Conservation (phyloP, 2,113 vertebrate genomes). For the Blennius ocellaris region DNA sequence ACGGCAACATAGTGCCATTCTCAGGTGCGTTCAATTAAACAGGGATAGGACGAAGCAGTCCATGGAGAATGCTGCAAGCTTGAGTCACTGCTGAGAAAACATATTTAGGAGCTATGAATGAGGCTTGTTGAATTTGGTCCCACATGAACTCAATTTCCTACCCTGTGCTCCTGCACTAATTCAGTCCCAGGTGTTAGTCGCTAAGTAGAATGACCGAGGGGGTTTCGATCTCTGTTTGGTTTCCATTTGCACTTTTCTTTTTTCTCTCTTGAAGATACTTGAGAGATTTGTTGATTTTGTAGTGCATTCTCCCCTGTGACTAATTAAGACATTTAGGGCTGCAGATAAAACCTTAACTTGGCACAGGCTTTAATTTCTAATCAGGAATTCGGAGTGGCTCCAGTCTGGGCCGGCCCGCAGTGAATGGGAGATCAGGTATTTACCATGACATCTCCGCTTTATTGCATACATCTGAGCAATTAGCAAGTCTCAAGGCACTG, state of each 20-base stretch:
- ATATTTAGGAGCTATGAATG: slow-evolving; percentile 47
- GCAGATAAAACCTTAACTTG: slow-evolving; percentile 73
- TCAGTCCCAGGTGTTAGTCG: slow-evolving; percentile 58
- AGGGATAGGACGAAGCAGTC: slow-evolving; percentile 39
- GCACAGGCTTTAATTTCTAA: slow-evolving; percentile 77
- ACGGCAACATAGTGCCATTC: slow-evolving; percentile 10
- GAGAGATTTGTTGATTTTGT: slow-evolving; percentile 55
- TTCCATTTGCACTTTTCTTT: slow-evolving; percentile 53
- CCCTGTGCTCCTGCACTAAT: slow-evolving; percentile 31
- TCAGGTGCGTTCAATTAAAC: slow-evolving; percentile 63
- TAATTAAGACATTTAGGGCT: slow-evolving; percentile 63
- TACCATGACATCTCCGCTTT: slow-evolving; percentile 71
- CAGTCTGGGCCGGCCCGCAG: slow-evolving; percentile 31
- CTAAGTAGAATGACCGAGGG: slow-evolving; percentile 52
- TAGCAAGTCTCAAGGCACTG: slow-evolving; percentile 60
- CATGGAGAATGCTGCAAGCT: slow-evolving; percentile 53
- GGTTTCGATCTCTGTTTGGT: slow-evolving; percentile 26
- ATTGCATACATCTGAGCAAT: slow-evolving; percentile 78
- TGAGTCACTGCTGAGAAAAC: slow-evolving; percentile 50
- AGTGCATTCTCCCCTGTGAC: slow-evolving; percentile 55
- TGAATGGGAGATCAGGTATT: slow-evolving; percentile 79
- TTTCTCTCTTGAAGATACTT: slow-evolving; percentile 27
- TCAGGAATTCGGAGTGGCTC: slow-evolving; percentile 73
- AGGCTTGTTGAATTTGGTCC: slow-evolving; percentile 32
- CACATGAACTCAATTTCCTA: slow-evolving; percentile 38